phyloP scores from a whole-genome alignment of 2,888 invertebrate genomes.

The Pheosia gnoma region DNA sequence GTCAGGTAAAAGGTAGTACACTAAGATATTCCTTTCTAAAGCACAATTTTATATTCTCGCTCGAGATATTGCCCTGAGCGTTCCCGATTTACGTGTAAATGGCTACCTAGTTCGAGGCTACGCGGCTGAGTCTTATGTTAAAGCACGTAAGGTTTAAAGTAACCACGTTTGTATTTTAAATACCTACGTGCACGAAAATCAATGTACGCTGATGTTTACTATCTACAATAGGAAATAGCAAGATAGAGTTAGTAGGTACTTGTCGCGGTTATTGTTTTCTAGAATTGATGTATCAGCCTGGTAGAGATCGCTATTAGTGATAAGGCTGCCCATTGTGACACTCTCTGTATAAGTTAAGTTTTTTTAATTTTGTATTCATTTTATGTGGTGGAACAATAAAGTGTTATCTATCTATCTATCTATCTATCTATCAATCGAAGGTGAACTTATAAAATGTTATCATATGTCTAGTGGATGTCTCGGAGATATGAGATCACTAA shows the following conservation, averaged over 20 bases:
- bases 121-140: not conserved
- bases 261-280: not conserved
- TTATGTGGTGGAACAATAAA: no score
- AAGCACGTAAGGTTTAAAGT: slow-evolving; percentile 1
- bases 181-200: not conserved
- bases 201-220: slow-evolving; percentile 1
- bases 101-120: not conserved
- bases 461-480: not conserved
- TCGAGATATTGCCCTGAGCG: slow-evolving; percentile 19
- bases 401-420: no score
- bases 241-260: not conserved
- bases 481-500: no score
- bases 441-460: not conserved
- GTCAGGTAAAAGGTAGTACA: not conserved
- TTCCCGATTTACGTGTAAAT: slow-evolving; percentile 35
- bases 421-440: no score
- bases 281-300: not conserved
- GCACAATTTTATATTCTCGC: slow-evolving; percentile 28
- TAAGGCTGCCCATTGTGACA: no score
- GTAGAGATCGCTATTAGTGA: no score
- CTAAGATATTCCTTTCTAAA: slow-evolving; percentile 29
- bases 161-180: not conserved
- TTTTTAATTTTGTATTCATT: no score
- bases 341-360: no score
- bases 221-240: slow-evolving; percentile 1